Evolutionary conservation across 1,140 invertebrate species (phyloP), one percentile per base, ranked within the genome.

Genomic region (Diachasma alloeum): DNA sequence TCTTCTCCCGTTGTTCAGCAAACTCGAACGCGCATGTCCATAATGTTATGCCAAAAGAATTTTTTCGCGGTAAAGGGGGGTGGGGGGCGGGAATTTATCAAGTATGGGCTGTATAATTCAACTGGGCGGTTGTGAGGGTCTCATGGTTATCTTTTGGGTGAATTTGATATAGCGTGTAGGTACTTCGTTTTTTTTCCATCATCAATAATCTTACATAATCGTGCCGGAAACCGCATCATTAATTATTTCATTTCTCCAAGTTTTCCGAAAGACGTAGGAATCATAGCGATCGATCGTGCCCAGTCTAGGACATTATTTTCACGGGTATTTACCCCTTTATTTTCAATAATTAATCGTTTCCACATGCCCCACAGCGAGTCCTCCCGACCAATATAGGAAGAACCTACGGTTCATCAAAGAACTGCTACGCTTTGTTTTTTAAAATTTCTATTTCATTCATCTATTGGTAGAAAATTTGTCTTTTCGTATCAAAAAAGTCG

Each of bases 401-500:
- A 48, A 69, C 75, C 26, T 76, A 80, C 70, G 74, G 82, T 80
- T 68, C 69, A 75, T 74, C 67, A 72, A 73, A 78, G 80, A 81
- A 81, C 74, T 69, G 78, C 75, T 79, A 79, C 71, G 46, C 63
- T 79, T 80, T 81, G n/a, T 59, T 59, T 22, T 22, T 63, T 63
- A 26, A 26, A 63, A 63, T 63, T 19, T 63, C 24, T 63, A 26
- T 63, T 63, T 63, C 22, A 6, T 63, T 63, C 63, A 80, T 82
- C 80, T 85, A 83, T 80, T 82, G 83, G 59, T 87, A 88, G 86
- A 88, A 88, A 87, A 88, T 84, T 86, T 86, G 59, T 83, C 83
- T 81, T 86, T 46, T 86, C 79, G 85, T 87, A 88, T 88, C 85
- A 88, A 88, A 80, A 87, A 88, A 84, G 81, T 87, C 19, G 81